These are phyloP conservation scores for Dendrolimus houi DNA, from an alignment of 2,888 invertebrate species.

Conservation along the genomic window DNA sequence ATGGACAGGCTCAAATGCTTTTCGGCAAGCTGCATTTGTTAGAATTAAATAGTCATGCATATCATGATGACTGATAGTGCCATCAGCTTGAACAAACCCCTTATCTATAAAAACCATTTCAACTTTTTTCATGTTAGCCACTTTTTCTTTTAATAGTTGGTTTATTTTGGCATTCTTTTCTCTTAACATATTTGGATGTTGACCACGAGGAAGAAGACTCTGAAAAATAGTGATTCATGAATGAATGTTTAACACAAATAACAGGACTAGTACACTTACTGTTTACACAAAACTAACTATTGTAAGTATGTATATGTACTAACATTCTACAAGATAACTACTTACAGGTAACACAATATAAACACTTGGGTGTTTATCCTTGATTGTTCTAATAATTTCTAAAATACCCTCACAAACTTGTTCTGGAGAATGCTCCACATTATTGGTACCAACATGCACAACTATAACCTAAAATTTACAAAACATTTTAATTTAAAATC, in stretches of 20 bases:
- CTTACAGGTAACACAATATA: conserved; percentile 91
- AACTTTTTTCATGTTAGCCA: conserved; percentile 79
- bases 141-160: conserved; percentile 80
- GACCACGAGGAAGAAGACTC: conserved; percentile 92
- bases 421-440: conserved; percentile 86
- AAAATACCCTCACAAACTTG: conserved; percentile 88
- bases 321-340: conserved; percentile 18
- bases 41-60: conserved; percentile 95
- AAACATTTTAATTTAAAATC: conserved; percentile 1
- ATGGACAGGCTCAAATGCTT: conserved; percentile 90
- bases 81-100: conserved; percentile 85
- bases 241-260: too few relatives aligned
- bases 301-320: neutral
- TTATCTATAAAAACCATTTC: conserved; percentile 88
- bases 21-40: conserved; percentile 90
- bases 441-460: conserved; percentile 92
- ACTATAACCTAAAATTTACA: conserved; percentile 82
- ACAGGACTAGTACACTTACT: too few relatives aligned
- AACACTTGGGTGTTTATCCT: conserved; percentile 85
- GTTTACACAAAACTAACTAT: neutral
- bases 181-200: conserved; percentile 87
- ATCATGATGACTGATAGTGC: conserved; percentile 90
- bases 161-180: conserved; percentile 87
- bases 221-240: conserved; percentile 50
- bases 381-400: conserved; percentile 84